Evolutionary conservation across 1,140 invertebrate species (phyloP).

Genomic region (Nasonia vitripennis): DNA sequence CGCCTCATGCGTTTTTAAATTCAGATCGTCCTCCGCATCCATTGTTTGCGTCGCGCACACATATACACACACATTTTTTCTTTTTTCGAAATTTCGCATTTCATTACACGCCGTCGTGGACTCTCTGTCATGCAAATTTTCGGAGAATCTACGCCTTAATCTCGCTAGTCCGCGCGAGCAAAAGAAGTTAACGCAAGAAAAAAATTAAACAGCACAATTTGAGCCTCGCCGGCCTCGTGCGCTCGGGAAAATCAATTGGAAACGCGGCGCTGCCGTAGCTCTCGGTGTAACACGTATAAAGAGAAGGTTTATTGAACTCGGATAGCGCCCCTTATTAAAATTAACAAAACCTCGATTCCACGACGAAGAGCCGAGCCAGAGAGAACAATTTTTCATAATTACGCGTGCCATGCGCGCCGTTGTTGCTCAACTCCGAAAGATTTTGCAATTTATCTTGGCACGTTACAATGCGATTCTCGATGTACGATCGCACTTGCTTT

Average conservation of each 20-base stretch:
- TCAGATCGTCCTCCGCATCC: no score
- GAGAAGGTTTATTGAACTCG: slow-evolving; percentile 34
- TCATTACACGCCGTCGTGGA: no score
- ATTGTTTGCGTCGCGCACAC: no score
- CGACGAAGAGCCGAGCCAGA: not conserved
- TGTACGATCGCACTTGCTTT: not conserved
- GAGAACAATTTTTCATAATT: not conserved
- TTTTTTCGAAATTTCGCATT: no score
- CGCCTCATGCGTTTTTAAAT: no score
- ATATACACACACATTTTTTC: no score
- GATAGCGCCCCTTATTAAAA: not conserved
- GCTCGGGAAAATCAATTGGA: slow-evolving; percentile 27
- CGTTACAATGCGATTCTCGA: slow-evolving; percentile 1
- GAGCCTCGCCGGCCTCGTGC: not conserved
- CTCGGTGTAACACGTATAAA: not conserved
- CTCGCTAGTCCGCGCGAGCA: not conserved
- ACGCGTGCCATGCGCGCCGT: not conserved
- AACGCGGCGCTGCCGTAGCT: slow-evolving; percentile 18
- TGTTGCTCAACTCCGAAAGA: not conserved
- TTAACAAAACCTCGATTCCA: not conserved
- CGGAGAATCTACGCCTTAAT: no score
- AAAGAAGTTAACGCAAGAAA: not conserved
- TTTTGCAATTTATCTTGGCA: slow-evolving; percentile 31
- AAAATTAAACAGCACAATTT: not conserved
- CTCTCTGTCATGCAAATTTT: no score